A percentile compares a stretch with the other conserved stretches of the same genome.
phyloP scores from a whole-genome alignment of 2,113 vertebrate genomes.

The Megalops atlanticus region DNA sequence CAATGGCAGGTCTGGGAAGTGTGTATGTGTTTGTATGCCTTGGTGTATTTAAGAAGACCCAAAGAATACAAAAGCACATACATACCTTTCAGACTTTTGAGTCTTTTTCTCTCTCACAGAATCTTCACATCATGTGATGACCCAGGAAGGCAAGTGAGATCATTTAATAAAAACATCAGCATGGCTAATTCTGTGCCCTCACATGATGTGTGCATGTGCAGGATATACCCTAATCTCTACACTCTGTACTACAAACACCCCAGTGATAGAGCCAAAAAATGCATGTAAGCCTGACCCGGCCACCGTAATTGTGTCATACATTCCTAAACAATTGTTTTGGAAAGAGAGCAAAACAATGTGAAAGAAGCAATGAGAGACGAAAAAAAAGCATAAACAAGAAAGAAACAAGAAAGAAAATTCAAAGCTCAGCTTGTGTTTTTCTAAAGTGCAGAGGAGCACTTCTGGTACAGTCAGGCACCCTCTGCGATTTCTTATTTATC shows the following conservation, averaged over 20 bases:
- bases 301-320: no score
- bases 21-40: constrained; percentile 9
- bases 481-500: constrained; percentile 14
- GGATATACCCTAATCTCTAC: no score
- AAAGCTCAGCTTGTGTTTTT: not conserved
- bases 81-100: not conserved
- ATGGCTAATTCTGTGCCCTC: not conserved
- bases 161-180: not conserved
- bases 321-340: no score
- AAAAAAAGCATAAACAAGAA: no score
- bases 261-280: not conserved
- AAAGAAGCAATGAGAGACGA: no score
- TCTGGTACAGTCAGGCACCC: not conserved
- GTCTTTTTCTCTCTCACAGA: not conserved
- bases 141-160: not conserved
- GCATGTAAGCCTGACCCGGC: no score
- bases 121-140: not conserved
- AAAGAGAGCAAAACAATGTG: no score
- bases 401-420: not conserved
- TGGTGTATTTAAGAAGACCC: no score
- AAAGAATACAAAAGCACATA: no score
- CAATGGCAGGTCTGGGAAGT: not conserved
- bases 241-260: no score
- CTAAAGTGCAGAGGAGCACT: not conserved
- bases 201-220: no score